A percentile compares a stretch with the other conserved stretches of the same genome.
These are phyloP conservation scores for Stichopus horrens DNA, from an alignment of 53 echinoderm and acorn worm species.

Conservation along the genomic window DNA sequence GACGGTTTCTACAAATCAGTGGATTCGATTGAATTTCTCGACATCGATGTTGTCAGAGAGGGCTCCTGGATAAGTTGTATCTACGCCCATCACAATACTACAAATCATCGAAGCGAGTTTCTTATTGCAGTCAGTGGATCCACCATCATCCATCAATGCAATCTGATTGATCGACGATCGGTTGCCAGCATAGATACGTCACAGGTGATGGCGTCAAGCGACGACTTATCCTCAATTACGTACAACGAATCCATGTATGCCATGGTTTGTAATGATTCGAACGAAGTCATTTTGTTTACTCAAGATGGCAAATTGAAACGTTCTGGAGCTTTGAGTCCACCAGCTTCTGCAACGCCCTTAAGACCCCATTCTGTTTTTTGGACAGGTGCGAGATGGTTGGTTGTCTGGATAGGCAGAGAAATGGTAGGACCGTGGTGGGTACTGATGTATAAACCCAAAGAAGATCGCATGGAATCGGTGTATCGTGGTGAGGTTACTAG, in stretches of 20 bases:
- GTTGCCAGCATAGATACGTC: not conserved
- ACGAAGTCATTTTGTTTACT: not conserved
- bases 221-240: not conserved
- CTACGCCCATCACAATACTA: not conserved
- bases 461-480: slow-evolving; percentile 5
- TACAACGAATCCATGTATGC: not conserved
- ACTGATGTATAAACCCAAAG: slow-evolving; percentile 8
- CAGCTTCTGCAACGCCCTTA: not conserved
- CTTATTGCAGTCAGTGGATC: not conserved
- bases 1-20: not conserved
- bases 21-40: not conserved
- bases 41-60: not conserved
- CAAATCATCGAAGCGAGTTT: not conserved
- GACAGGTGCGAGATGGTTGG: slow-evolving; percentile 20
- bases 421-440: not conserved
- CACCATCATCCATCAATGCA: not conserved
- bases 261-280: not conserved
- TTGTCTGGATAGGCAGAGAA: not conserved
- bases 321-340: not conserved
- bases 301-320: not conserved
- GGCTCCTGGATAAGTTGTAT: not conserved
- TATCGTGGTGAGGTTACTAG: not conserved
- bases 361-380: not conserved
- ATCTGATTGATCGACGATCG: not conserved
- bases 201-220: not conserved